Base-by-base conservation (phyloP, 2,113 vertebrate species). In the Oreochromis spilurus region DNA sequence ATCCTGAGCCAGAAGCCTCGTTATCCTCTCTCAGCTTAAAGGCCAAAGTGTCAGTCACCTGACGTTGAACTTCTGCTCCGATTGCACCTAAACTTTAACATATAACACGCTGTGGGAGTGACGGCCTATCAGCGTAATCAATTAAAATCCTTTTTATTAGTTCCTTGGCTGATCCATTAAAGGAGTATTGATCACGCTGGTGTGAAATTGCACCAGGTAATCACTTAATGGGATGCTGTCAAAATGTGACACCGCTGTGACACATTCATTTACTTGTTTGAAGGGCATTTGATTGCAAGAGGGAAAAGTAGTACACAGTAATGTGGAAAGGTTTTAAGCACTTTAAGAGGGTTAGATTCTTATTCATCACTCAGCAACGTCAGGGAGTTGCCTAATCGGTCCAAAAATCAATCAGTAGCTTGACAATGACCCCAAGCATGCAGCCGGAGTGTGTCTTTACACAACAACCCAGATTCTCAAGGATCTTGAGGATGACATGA, bases 211-310 rank as follows among this genome's bases (percentile, higher is more conserved):
- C 86, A 90, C 67, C 36, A 84, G 84, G 84, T 87, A 93, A 89
- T 93, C 86, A 94, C 89, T 92, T 93, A 91, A 91, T 48, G 8
- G 85, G 84, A 52, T 21, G 80, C 77, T 67, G 88, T 93, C 90
- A 89, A 88, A 85, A 84, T 83, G 52, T 40, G 87, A 92, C 57
- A 62, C 65, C 29, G 82, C 81, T 87, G 88, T 84, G 82, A 79
- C 80, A 83, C 54, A 62, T 31, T 84, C 72, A 75, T 72, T 80
- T 79, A 58, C 17, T 84, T 85, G 21, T 88, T 91, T 84, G 85
- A 90, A 82, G 81, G 82, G 80, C 79, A 6, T 81, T 93, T 93
- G 83, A 65, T 88, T 72, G 24, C 26, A 90, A 87, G 83, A 88
- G 80, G 67, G 52, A 88, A 62, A 60, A 75, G 52, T 78, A 12